Conservation (phyloP, 2,113 vertebrate genomes). For the Lichenostomus cassidix region DNA sequence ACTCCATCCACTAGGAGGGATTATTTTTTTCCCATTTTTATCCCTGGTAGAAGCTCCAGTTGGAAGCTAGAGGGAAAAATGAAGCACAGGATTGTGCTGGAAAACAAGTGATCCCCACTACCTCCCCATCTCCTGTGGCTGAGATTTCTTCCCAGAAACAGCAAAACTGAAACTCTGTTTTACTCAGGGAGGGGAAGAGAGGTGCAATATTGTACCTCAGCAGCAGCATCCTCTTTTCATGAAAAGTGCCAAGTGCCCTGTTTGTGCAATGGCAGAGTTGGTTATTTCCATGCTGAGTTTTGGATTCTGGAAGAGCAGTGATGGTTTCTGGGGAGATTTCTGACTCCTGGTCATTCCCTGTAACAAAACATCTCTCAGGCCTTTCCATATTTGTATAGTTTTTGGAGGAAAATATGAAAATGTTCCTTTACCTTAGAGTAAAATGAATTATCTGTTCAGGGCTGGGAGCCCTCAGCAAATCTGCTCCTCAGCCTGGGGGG, state of each 20-base stretch:
- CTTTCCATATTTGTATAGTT: neutral
- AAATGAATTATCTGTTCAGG: neutral
- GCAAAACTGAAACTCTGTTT: neutral
- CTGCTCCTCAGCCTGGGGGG: neutral
- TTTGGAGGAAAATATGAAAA: neutral
- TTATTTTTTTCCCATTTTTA: neutral
- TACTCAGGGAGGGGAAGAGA: neutral
- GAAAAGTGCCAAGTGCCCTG: neutral
- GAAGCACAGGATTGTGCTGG: fast-evolving
- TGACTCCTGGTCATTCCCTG: neutral
- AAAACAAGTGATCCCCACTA: fast-evolving
- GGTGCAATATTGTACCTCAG: no score
- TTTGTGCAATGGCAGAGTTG: neutral
- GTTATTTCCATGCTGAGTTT: neutral
- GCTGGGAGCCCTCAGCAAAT: neutral
- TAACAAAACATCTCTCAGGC: neutral
- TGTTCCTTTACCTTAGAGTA: neutral
- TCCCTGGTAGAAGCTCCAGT: neutral
- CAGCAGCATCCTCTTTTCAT: neutral
- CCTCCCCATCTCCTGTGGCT: fast-evolving
- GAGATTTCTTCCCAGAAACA: neutral
- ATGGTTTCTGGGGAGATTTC: neutral
- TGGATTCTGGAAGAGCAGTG: neutral
- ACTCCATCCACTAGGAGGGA: neutral
- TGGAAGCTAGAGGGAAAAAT: neutral